A percentile compares a stretch with the other conserved stretches of the same genome.
phyloP scores from a whole-genome alignment of 2,888 invertebrate species.

The Cerastis rubricosa region DNA sequence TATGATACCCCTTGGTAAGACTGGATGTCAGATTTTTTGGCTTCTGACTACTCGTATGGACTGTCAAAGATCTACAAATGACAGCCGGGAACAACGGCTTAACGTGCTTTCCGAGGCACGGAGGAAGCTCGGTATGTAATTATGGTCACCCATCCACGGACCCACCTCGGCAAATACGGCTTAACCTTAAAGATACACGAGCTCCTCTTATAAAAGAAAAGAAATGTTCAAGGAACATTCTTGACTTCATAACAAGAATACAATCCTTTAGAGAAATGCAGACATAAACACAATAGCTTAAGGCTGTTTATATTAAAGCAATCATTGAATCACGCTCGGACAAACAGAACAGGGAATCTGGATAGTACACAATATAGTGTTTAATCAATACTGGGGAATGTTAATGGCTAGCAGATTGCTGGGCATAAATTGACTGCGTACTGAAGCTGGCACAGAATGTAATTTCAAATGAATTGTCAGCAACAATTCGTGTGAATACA shows the following conservation, averaged over 20 bases:
- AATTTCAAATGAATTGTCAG: constrained; percentile 28
- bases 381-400: constrained; percentile 64
- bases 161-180: no score
- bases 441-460: constrained; percentile 33
- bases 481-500: constrained; percentile 32
- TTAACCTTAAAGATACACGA: no score
- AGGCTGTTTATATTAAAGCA: constrained; percentile 27
- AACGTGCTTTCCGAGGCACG: no score
- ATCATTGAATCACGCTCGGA: constrained; percentile 38
- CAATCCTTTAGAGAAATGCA: neutral
- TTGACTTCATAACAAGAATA: neutral
- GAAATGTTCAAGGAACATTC: no score
- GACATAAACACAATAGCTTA: constrained; percentile 2
- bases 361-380: constrained; percentile 38
- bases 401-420: constrained; percentile 56
- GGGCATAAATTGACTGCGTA: constrained; percentile 43
- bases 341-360: constrained; percentile 50
- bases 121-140: no score
- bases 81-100: no score
- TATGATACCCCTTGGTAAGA: no score
- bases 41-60: no score
- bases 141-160: no score
- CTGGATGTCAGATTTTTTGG: no score
- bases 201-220: no score
- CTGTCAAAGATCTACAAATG: no score